A percentile compares a stretch with the other conserved stretches of the same genome.
phyloP scores from a whole-genome alignment of 2,888 invertebrate genomes.

The Tupiocoris notatus region DNA sequence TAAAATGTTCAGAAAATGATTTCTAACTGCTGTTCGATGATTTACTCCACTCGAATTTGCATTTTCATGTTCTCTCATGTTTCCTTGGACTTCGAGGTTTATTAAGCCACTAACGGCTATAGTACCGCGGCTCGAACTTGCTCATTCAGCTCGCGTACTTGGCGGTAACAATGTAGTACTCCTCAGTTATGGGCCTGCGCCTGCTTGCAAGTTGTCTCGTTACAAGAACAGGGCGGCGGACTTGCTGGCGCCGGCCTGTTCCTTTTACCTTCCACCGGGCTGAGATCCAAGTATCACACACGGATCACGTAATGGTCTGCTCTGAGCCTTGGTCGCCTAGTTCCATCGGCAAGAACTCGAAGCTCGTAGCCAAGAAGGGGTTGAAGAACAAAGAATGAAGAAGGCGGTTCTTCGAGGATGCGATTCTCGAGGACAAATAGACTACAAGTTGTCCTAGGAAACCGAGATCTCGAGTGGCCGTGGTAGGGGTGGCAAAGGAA shows the following conservation, averaged over 20 bases:
- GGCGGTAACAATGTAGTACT: neutral
- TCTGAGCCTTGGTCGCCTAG: neutral
- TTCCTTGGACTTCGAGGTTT: neutral
- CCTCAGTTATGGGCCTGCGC: neutral
- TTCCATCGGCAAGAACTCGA: too few species aligned
- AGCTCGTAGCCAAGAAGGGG: neutral
- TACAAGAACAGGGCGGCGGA: neutral
- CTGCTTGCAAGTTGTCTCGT: neutral
- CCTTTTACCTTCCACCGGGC: too few species aligned
- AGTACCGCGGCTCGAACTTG: neutral
- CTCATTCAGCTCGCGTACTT: neutral
- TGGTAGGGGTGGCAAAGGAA: too few species aligned
- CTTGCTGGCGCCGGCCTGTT: neutral
- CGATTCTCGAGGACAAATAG: neutral
- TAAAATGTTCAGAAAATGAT: too few species aligned
- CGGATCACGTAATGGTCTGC: neutral
- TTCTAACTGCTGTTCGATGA: too few species aligned
- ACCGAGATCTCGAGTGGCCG: too few species aligned
- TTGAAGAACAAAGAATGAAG: neutral
- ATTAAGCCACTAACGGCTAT: neutral
- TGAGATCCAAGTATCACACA: neutral
- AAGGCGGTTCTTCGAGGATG: neutral
- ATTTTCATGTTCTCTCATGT: too few species aligned
- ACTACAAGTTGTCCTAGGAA: neutral
- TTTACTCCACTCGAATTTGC: too few species aligned